Percentiles rank a stretch among this genome's conserved stretches.
These are phyloP conservation scores for Drosophila tripunctata DNA, from an alignment of 2,888 invertebrate genomes.

Conservation along the genomic window DNA sequence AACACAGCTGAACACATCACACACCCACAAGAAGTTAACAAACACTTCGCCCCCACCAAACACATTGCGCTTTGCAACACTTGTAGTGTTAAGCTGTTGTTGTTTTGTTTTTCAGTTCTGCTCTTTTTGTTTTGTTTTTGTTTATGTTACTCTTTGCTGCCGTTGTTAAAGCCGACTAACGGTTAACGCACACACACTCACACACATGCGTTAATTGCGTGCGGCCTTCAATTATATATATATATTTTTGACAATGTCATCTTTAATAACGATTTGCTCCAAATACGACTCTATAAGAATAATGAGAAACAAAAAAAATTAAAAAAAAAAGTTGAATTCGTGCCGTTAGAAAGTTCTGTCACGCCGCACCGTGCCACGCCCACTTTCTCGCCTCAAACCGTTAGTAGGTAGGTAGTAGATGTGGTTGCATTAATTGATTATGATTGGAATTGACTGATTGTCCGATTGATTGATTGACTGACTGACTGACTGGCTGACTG, in stretches of 20 bases:
- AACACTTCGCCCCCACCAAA: neutral
- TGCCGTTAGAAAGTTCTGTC: conserved; percentile 48
- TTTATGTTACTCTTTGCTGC: conserved; percentile 2
- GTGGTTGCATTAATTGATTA: conserved; percentile 38
- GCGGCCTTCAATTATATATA: conserved; percentile 67
- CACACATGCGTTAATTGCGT: conserved; percentile 58
- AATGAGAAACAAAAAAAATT: neutral
- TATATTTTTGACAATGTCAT: conserved; percentile 40
- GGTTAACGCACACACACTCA: conserved; percentile 44
- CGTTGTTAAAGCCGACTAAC: conserved; percentile 59
- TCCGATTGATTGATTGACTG: conserved; percentile 12
- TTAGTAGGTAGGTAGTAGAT: conserved; percentile 12
- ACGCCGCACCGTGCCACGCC: conserved; percentile 6
- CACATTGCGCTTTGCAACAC: conserved; percentile 30
- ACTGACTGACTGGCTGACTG: conserved; percentile 35
- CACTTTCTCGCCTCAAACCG: conserved; percentile 34
- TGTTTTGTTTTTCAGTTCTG: conserved; percentile 19
- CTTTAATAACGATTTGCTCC: conserved; percentile 62
- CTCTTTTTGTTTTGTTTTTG: conserved; percentile 5
- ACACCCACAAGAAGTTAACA: neutral
- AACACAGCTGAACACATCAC: no score
- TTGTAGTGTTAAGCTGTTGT: conserved; percentile 51
- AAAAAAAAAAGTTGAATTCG: neutral
- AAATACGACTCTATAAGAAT: conserved; percentile 32
- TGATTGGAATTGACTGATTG: conserved; percentile 26